These are phyloP conservation scores for Seriola rivoliana DNA, from an alignment of 2,113 vertebrate genomes.

Conservation along the genomic window DNA sequence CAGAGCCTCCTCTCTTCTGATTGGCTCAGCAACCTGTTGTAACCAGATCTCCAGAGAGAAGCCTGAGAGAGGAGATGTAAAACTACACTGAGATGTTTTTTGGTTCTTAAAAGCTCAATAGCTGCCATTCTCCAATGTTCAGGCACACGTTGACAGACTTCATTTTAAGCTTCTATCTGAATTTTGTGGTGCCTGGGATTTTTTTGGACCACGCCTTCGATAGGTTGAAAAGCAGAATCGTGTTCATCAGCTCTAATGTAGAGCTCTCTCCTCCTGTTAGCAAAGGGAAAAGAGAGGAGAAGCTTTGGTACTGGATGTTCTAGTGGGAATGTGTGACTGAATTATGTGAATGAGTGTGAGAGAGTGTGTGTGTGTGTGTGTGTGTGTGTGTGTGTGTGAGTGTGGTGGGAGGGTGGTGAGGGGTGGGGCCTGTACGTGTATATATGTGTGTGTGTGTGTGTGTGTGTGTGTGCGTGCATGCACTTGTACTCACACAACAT, in stretches of 20 bases:
- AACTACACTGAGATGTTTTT: too few relatives aligned
- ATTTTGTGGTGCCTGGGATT: not conserved
- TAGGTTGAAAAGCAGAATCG: not conserved
- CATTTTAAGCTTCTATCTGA: not conserved
- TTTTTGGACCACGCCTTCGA: not conserved
- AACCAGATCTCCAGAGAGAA: too few relatives aligned
- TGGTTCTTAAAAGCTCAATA: not conserved
- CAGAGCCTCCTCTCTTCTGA: too few relatives aligned
- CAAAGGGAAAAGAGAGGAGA: not conserved
- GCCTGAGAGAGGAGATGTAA: too few relatives aligned
- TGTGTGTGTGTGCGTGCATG: constrained; percentile 1
- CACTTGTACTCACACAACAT: constrained; percentile 26
- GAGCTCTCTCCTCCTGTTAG: not conserved
- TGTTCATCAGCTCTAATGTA: not conserved
- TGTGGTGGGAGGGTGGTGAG: not conserved
- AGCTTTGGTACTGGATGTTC: constrained; percentile 25
- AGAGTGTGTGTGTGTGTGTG: constrained; percentile 32
- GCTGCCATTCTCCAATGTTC: not conserved
- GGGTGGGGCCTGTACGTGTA: constrained; percentile 12
- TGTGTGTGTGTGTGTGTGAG: constrained; percentile 26
- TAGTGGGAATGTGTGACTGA: constrained; percentile 58
- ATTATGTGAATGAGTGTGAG: constrained; percentile 65
- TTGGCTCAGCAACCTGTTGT: too few relatives aligned
- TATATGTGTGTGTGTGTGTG: constrained; percentile 35
- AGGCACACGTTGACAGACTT: not conserved